phyloP scores from a whole-genome alignment of 2,888 invertebrate genomes.

The Lordiphosa fenestrarum region DNA sequence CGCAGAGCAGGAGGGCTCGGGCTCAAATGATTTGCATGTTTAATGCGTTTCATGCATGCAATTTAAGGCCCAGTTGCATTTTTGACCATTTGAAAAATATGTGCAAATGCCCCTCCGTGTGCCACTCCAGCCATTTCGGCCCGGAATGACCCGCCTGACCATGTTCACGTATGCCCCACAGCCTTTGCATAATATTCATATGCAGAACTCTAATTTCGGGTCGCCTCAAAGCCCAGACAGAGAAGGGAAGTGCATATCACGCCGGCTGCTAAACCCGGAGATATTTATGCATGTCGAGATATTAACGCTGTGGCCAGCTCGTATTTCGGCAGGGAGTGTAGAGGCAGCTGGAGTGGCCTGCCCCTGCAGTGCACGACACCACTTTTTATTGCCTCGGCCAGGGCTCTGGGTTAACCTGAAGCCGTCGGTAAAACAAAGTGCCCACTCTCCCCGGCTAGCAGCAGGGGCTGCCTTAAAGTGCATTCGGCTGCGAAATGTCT shows the following conservation, averaged over 20 bases:
- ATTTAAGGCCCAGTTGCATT: slow-evolving; percentile 53
- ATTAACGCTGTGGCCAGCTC: slow-evolving; percentile 35
- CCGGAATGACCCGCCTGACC: slow-evolving; percentile 5
- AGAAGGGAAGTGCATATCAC: slow-evolving; percentile 31
- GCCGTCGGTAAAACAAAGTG: slow-evolving; percentile 7
- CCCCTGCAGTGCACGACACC: slow-evolving; percentile 21
- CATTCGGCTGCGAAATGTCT: slow-evolving; percentile 35
- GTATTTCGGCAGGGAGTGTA: slow-evolving; percentile 27
- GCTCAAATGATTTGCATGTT: slow-evolving; percentile 34
- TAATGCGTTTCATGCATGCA: slow-evolving; percentile 62
- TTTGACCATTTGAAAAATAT: slow-evolving; percentile 50
- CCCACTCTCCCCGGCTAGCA: not conserved
- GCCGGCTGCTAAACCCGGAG: slow-evolving; percentile 34
- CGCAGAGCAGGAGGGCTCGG: slow-evolving; percentile 12
- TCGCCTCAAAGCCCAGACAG: slow-evolving; percentile 15
- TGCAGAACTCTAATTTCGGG: slow-evolving; percentile 48
- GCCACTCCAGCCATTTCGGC: slow-evolving; percentile 25
- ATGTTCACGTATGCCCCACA: slow-evolving; percentile 6
- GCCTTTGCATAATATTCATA: slow-evolving; percentile 49
- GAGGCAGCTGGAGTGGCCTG: slow-evolving; percentile 38
- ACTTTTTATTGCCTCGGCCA: slow-evolving; percentile 16
- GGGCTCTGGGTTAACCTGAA: not conserved
- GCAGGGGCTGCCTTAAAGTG: slow-evolving; percentile 21
- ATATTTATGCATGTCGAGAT: slow-evolving; percentile 43
- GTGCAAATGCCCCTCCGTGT: slow-evolving; percentile 36